Evolutionary conservation across 2,888 invertebrate genomes (phyloP), one percentile per base, ranked within the genome.

Genomic region (Tortrix viridana): DNA sequence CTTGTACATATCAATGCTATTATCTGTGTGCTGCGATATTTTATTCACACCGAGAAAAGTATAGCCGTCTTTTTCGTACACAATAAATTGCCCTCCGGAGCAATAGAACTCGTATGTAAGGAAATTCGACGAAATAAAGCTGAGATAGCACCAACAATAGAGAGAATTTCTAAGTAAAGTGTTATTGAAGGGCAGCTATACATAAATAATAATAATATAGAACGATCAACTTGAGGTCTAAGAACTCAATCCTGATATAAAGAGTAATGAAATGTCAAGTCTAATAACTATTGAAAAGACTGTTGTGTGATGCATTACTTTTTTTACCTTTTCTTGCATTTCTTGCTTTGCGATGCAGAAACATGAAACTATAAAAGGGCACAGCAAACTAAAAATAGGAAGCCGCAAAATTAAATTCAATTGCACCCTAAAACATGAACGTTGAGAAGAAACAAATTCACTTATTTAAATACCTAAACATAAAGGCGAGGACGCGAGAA

Each of bases 61-160:
- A 72, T 71, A 71, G 71, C 72, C 69, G 72, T 77, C 73, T 72
- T 69, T 61, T 74, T 75, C 66, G 37, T 74, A 71, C 73, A 79
- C 76, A 73, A 75, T 78, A 80, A 81, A 79, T 77, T 74, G 75
- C 77, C 67, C 67, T 58, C 46, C 65, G 53, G 60, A 65, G 66
- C 71, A 65, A 68, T 41, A 38, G 38, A 73, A 69, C 75, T 81
- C 78, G 75, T 83, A 81, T 81, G 74, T 80, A 80, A 74, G 81
- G 80, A 82, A 84, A 84, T 84, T 75, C 75, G 72, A 71, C 66
- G 74, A 72, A 79, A 81, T 80, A 81, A 73, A 75, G 69, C 76
- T 72, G 74, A 70, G 67, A 71, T 38, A 7, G 66, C 69, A 68
- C 74, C 74, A 69, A 72, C 73, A 71, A 74, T 66, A 62, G 63